Conservation (phyloP, 2,888 invertebrate species). For the Pterostichus niger region DNA sequence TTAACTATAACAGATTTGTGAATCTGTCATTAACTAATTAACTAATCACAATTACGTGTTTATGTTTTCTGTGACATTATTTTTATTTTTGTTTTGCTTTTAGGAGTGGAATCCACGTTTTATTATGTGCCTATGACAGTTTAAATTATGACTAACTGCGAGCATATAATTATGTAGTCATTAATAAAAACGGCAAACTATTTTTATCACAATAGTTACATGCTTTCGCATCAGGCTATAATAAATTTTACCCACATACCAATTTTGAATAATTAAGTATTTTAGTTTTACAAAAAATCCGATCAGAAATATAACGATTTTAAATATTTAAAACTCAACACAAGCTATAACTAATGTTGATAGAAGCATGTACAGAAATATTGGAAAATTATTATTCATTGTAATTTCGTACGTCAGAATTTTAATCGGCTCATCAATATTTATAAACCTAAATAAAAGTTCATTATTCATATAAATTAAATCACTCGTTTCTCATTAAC, state of each 20-base stretch:
- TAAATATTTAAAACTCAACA: conserved; percentile 21
- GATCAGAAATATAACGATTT: conserved; percentile 16
- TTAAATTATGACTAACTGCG: background rate
- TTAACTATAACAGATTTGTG: background rate
- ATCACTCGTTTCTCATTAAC: conserved; percentile 18
- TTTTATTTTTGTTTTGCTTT: too few relatives aligned
- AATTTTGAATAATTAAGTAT: conserved; percentile 50
- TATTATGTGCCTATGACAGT: background rate
- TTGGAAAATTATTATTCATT: conserved; percentile 53
- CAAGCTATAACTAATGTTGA: conserved; percentile 26
- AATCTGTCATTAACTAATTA: background rate
- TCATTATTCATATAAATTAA: conserved; percentile 41
- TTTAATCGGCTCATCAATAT: conserved; percentile 46
- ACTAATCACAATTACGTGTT: background rate
- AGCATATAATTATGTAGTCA: conserved; percentile 13
- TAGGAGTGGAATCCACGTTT: background rate
- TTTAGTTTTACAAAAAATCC: conserved; percentile 15
- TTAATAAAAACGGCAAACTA: conserved; percentile 5
- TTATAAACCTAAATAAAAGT: conserved; percentile 36
- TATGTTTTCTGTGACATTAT: too few relatives aligned
- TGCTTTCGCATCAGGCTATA: conserved; percentile 13
- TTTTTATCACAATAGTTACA: conserved; percentile 6
- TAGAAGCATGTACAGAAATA: conserved; percentile 26
- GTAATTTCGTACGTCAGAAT: conserved; percentile 45
- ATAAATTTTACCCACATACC: conserved; percentile 38